A percentile compares a stretch with the other conserved stretches of the same genome.
phyloP scores from a whole-genome alignment of 2,113 vertebrate species.

The Neolamprologus variostigma region DNA sequence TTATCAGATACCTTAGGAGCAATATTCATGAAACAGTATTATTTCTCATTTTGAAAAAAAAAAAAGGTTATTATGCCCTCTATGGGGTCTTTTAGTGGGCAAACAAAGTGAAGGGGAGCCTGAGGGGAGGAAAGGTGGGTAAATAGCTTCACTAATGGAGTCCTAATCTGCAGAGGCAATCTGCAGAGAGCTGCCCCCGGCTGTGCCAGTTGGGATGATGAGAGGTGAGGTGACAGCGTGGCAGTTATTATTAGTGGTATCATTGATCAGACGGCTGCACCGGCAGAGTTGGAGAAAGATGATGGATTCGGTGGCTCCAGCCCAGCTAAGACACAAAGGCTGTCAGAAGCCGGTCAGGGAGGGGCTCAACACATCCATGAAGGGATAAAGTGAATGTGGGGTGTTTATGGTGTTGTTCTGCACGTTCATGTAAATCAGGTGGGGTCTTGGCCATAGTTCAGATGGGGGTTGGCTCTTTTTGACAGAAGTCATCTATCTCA shows the following conservation, averaged over 20 bases:
- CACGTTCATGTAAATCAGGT: conserved; percentile 18
- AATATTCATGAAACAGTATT: conserved; percentile 29
- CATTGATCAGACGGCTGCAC: conserved; percentile 71
- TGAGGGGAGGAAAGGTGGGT: conserved; percentile 58
- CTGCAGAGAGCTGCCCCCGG: conserved; percentile 66
- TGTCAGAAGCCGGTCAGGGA: conserved; percentile 24
- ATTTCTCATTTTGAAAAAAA: conserved; percentile 50
- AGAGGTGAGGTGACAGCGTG: conserved; percentile 66
- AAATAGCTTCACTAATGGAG: conserved; percentile 73
- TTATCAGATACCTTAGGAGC: conserved; percentile 27
- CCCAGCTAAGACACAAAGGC: conserved; percentile 37
- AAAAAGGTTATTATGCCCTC: conserved; percentile 45
- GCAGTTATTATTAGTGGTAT: conserved; percentile 76
- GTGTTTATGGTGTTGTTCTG: background rate
- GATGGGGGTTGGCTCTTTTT: background rate
- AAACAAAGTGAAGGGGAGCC: conserved; percentile 65
- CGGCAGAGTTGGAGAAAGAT: conserved; percentile 51
- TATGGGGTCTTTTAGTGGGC: conserved; percentile 48
- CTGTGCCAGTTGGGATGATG: conserved; percentile 55
- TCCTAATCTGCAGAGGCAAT: conserved; percentile 72
- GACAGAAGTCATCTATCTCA: conserved; percentile 25
- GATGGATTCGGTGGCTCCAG: conserved; percentile 60
- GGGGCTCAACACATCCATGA: background rate
- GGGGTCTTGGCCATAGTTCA: conserved; percentile 21
- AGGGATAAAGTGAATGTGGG: background rate